Base-by-base conservation (phyloP, 2,888 invertebrate genomes). In the Neoitamus cyanurus region DNA sequence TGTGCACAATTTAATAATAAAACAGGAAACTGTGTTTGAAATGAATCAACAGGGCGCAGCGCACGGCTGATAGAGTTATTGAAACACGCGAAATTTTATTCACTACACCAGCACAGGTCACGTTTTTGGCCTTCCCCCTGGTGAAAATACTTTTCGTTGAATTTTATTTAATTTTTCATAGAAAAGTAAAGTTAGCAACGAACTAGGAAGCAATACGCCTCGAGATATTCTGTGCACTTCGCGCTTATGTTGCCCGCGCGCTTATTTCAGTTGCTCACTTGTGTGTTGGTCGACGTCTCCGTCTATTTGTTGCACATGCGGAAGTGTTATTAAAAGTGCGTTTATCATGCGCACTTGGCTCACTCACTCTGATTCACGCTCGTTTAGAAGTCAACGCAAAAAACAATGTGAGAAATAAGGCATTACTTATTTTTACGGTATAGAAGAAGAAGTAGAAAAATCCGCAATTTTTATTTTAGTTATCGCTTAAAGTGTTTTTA, bases 301-400 rank as follows among this genome's bases (percentile, higher is more conserved):
- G 58, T 70, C n/a, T 30, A 30, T 30, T 30, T 75, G 42, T 75
- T 75, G 37, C 75, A 75, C 15, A 78, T 78, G 78, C 78, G 78
- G 78, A 78, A 78, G 78, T 78, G 78, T 31, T 78, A 31, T 58
- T 78, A 75, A 37, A 84, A 58, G 72, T 84, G 75, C 84, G 84
- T 84, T 84, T 77, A 58, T 58, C 75, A 31, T 84, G 84, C 84
- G 84, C 84, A 68, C 68, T 77, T 68, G 48, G 68, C 84, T 84
- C 70, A 46, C 72, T 37, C 68, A 72, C 72, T 73, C 72, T 83
- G 83, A 83, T 83, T 83, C 83, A 83, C 37, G 30, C 46, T 83
- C 83, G n/a, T 34, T 73, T 70, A 25, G 28, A 72, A 83, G 78
- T 78, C 48, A 78, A 78, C 58, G 58, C 48, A 30, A 75, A 37